Conservation (phyloP, 2,797 vertebrate species). For the Melanotaenia trifasciata region DNA sequence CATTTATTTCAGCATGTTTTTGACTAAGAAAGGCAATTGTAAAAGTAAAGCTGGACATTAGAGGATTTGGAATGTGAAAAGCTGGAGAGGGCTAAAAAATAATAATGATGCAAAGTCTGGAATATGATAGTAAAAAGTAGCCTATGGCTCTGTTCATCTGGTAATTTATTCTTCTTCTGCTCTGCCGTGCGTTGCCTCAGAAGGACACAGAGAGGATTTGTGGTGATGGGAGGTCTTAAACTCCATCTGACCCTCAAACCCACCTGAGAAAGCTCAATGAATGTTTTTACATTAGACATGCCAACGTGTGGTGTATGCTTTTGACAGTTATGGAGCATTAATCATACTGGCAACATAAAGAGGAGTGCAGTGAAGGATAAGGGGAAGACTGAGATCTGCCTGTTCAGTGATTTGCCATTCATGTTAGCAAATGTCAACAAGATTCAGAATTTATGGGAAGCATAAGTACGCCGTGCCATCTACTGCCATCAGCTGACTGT, state of each 20-base stretch:
- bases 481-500: slow-evolving; percentile 65
- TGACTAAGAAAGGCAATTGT: slow-evolving; percentile 43
- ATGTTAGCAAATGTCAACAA: slow-evolving; percentile 64
- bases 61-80: slow-evolving; percentile 39
- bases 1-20: slow-evolving; percentile 57
- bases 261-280: slow-evolving; percentile 70
- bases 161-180: slow-evolving; percentile 62
- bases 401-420: slow-evolving; percentile 68
- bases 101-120: slow-evolving; percentile 45
- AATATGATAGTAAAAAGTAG: slow-evolving; percentile 54
- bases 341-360: slow-evolving; percentile 54
- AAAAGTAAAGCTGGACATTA: slow-evolving; percentile 45
- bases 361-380: slow-evolving; percentile 55
- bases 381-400: slow-evolving; percentile 63
- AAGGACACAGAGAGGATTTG: slow-evolving; percentile 74
- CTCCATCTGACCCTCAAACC: slow-evolving; percentile 73
- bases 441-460: slow-evolving; percentile 64
- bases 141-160: slow-evolving; percentile 41
- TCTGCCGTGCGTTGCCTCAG: slow-evolving; percentile 44
- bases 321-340: slow-evolving; percentile 61
- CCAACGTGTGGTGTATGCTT: slow-evolving; percentile 60
- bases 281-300: slow-evolving; percentile 69
- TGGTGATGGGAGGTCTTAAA: slow-evolving; percentile 77
- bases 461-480: slow-evolving; percentile 57
- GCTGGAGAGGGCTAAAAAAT: slow-evolving; percentile 44